A percentile compares a stretch with the other conserved stretches of the same genome.
Conservation (phyloP, 2,888 invertebrate species). For the Platycheirus albimanus region DNA sequence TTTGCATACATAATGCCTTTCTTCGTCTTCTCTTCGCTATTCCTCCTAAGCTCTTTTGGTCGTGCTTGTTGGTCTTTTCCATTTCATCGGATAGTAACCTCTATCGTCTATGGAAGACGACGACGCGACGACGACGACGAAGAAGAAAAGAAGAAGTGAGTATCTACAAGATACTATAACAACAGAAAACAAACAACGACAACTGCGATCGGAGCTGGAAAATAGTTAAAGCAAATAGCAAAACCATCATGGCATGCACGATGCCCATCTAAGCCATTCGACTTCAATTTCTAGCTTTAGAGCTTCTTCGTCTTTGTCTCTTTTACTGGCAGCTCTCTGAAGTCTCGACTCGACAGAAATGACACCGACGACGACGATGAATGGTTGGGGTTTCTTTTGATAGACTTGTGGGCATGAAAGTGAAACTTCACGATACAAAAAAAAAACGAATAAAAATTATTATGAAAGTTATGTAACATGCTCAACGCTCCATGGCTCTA, state of each 20-base stretch:
- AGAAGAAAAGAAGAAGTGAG: constrained; percentile 21
- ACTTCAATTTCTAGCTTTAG: constrained; percentile 32
- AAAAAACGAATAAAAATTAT: constrained; percentile 59
- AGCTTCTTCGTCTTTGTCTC: constrained; percentile 35
- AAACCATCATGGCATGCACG: constrained; percentile 64
- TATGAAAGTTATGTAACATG: constrained; percentile 73
- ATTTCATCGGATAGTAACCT: constrained; percentile 11
- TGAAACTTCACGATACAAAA: constrained; percentile 68
- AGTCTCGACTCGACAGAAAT: constrained; percentile 17
- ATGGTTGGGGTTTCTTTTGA: constrained; percentile 62
- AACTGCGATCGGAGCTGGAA: constrained; percentile 47
- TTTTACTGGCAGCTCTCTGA: too few species aligned
- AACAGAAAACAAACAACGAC: constrained; percentile 32
- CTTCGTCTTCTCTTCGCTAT: constrained; percentile 62
- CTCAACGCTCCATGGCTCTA: constrained; percentile 55
- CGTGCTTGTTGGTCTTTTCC: constrained; percentile 32
- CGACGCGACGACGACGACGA: constrained; percentile 21
- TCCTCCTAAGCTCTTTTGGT: background rate
- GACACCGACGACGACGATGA: constrained; percentile 14
- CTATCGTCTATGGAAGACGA: too few species aligned
- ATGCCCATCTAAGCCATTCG: constrained; percentile 70
- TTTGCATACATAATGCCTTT: constrained; percentile 75
- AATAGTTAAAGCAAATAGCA: constrained; percentile 63
- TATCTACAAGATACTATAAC: constrained; percentile 32
- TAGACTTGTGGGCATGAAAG: constrained; percentile 74